Evolutionary conservation across 2,113 vertebrate species (phyloP).

Genomic region (Gnathonemus echidnorhynchus): DNA sequence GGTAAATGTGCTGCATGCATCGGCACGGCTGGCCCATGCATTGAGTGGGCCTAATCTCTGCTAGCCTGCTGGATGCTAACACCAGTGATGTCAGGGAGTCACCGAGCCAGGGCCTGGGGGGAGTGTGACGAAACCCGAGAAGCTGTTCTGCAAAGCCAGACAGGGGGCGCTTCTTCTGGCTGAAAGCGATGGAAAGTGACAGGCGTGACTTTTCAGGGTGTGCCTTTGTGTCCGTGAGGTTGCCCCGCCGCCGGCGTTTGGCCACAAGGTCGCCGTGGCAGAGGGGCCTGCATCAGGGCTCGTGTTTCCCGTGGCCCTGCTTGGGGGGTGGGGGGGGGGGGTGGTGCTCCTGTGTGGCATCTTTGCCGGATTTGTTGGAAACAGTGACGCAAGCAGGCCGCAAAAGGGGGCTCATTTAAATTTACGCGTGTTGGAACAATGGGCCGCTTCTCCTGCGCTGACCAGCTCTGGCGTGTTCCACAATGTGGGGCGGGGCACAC

Average conservation of each 20-base stretch:
- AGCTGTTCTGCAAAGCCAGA: constrained; percentile 22
- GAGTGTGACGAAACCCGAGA: constrained; percentile 40
- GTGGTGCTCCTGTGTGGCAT: background rate
- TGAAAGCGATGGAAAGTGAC: constrained; percentile 27
- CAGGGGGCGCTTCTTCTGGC: constrained; percentile 19
- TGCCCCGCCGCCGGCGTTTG: constrained; percentile 9
- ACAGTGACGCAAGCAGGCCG: background rate
- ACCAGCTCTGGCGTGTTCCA: background rate
- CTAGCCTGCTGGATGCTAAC: background rate
- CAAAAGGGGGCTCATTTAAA: background rate
- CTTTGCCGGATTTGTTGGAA: background rate
- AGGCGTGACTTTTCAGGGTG: constrained; percentile 28
- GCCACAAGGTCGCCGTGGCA: constrained; percentile 13
- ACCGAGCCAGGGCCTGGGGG: constrained; percentile 20
- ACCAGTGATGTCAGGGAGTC: background rate
- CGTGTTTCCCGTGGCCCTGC: background rate
- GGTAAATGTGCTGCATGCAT: background rate
- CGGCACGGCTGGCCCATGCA: background rate
- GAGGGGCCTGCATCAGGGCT: constrained; percentile 22
- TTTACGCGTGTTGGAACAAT: background rate
- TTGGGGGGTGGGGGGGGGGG: too few relatives aligned
- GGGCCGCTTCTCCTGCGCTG: background rate
- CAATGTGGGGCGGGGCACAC: background rate
- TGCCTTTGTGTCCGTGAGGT: constrained; percentile 30
- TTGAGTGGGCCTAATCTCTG: background rate